Evolutionary conservation across 2,888 invertebrate species (phyloP).

Genomic region (Pantelozetes paolii): DNA sequence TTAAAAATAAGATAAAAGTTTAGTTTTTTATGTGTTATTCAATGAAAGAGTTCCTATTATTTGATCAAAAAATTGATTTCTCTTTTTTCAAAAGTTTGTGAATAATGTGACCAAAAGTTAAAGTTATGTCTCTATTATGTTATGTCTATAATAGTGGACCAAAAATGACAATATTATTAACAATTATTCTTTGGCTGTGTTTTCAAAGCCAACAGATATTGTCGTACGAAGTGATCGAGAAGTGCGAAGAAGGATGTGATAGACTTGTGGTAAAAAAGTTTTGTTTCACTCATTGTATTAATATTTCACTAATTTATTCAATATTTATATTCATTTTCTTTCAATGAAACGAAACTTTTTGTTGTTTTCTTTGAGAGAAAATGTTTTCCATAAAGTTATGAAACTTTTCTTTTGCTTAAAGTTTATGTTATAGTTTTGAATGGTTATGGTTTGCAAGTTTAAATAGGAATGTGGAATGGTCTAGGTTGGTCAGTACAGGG

Average conservation of each 20-base stretch:
- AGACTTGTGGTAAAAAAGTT: constrained; percentile 10
- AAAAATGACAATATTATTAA: neutral
- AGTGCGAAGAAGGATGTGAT: constrained; percentile 5
- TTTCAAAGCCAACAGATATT: neutral
- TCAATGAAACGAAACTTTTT: neutral
- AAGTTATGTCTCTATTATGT: constrained; percentile 8
- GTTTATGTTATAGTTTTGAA: too few species aligned
- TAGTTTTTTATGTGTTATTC: neutral
- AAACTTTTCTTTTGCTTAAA: neutral
- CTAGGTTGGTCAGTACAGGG: too few species aligned
- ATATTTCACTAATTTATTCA: neutral
- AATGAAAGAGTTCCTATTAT: constrained; percentile 15
- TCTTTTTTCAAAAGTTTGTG: neutral
- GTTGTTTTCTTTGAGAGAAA: neutral
- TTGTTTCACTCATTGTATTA: neutral
- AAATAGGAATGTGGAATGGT: too few species aligned
- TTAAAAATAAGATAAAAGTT: neutral
- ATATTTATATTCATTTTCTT: neutral
- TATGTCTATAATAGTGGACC: neutral
- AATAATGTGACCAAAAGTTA: neutral
- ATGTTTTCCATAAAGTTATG: neutral
- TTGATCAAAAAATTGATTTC: constrained; percentile 4
- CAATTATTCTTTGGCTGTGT: neutral
- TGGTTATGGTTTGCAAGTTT: too few species aligned
- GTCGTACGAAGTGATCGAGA: constrained; percentile 28